Conservation (phyloP, 2,888 invertebrate species). For the Rotaria macrura region DNA sequence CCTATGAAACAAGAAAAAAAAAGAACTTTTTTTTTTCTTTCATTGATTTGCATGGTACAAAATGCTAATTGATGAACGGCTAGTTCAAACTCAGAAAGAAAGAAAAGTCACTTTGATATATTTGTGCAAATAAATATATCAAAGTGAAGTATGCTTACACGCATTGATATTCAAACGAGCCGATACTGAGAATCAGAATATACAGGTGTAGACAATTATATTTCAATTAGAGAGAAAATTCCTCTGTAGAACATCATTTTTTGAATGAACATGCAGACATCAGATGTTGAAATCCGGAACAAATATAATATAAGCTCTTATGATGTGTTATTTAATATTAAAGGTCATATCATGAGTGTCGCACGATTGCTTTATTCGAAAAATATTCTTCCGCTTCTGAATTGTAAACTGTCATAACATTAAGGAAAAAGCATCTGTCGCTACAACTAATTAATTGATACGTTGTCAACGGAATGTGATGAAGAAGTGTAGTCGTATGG, state of each 20-base stretch:
- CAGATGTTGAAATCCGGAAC: not conserved
- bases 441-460: too few species aligned
- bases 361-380: not conserved
- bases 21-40: not conserved
- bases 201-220: not conserved
- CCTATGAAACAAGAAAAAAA: too few species aligned
- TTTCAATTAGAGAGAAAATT: not conserved
- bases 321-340: not conserved
- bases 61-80: not conserved
- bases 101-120: too few species aligned
- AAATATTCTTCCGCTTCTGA: not conserved
- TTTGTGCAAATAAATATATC: not conserved
- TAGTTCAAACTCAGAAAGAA: not conserved
- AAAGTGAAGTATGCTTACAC: too few species aligned
- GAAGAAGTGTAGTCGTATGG: too few species aligned
- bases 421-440: too few species aligned
- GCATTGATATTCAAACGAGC: not conserved
- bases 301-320: not conserved
- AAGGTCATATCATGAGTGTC: not conserved
- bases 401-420: not conserved
- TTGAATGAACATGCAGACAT: not conserved
- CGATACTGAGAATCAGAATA: not conserved
- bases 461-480: too few species aligned
- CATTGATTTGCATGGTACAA: not conserved
- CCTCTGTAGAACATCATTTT: not conserved